Percentiles rank a stretch among this genome's conserved stretches.
phyloP scores from a whole-genome alignment of 2,888 invertebrate genomes.

The Sipha maydis region DNA sequence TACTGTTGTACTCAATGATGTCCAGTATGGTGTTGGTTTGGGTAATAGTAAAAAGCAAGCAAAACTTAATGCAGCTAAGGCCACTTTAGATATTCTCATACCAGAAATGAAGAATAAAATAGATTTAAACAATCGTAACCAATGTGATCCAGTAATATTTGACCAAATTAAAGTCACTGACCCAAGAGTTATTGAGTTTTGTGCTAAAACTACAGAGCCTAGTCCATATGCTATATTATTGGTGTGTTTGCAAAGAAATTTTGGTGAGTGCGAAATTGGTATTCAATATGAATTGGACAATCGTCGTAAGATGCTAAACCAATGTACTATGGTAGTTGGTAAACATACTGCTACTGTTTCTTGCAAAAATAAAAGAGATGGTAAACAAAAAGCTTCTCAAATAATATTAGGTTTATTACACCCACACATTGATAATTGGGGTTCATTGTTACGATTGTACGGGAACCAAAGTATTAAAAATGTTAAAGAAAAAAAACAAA shows the following conservation, averaged over 20 bases:
- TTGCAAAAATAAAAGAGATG: slow-evolving; percentile 96
- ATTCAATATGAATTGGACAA: slow-evolving; percentile 88
- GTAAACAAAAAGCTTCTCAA: slow-evolving; percentile 96
- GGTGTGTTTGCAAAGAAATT: slow-evolving; percentile 92
- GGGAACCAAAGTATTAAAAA: slow-evolving; percentile 91
- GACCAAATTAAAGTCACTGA: slow-evolving; percentile 94
- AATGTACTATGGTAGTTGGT: slow-evolving; percentile 94
- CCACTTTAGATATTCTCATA: slow-evolving; percentile 89
- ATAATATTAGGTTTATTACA: slow-evolving; percentile 87
- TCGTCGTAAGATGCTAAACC: slow-evolving; percentile 89
- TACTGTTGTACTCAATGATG: slow-evolving; percentile 89
- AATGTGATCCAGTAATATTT: slow-evolving; percentile 69
- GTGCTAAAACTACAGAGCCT: slow-evolving; percentile 95
- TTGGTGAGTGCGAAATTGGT: slow-evolving; percentile 88
- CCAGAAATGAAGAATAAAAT: slow-evolving; percentile 90
- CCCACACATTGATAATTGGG: slow-evolving; percentile 95
- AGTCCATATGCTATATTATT: slow-evolving; percentile 92
- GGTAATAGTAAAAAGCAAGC: slow-evolving; percentile 97
- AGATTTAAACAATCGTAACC: slow-evolving; percentile 69
- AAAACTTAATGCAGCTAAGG: slow-evolving; percentile 91
- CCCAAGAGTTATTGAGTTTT: slow-evolving; percentile 92
- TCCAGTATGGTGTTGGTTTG: slow-evolving; percentile 93
- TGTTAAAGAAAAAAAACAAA: slow-evolving; percentile 90
- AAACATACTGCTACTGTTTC: slow-evolving; percentile 89
- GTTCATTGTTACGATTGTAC: slow-evolving; percentile 90